A percentile compares a stretch with the other conserved stretches of the same genome.
Evolutionary conservation across 2,888 invertebrate genomes (phyloP).

Genomic region (Drosophila anomelani): DNA sequence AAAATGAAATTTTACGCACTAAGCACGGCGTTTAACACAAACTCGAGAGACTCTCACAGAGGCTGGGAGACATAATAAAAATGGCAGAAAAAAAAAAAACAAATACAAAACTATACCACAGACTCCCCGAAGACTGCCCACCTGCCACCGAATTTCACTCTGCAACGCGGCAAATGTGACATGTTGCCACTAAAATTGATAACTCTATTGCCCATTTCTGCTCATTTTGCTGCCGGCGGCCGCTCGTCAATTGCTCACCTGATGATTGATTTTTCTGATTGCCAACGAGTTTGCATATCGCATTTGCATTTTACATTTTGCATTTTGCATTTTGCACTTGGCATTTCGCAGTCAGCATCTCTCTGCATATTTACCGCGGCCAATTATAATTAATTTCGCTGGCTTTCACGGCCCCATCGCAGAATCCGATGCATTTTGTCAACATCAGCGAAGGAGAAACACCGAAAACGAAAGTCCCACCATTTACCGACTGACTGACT

Average conservation of each 20-base stretch:
- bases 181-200: slow-evolving; percentile 76
- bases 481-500: slow-evolving; percentile 57
- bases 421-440: slow-evolving; percentile 74
- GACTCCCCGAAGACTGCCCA: slow-evolving; percentile 59
- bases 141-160: slow-evolving; percentile 54
- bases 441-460: slow-evolving; percentile 45
- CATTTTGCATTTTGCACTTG: slow-evolving; percentile 44
- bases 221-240: slow-evolving; percentile 48
- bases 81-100: not conserved
- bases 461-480: slow-evolving; percentile 43
- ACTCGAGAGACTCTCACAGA: slow-evolving; percentile 4
- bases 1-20: slow-evolving; percentile 73
- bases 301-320: slow-evolving; percentile 62
- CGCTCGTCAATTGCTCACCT: slow-evolving; percentile 70
- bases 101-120: slow-evolving; percentile 44
- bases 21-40: slow-evolving; percentile 52
- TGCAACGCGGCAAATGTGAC: slow-evolving; percentile 57
- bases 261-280: slow-evolving; percentile 76
- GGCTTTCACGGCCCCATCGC: slow-evolving; percentile 56
- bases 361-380: slow-evolving; percentile 55
- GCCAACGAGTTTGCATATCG: slow-evolving; percentile 67
- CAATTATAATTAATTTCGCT: slow-evolving; percentile 76
- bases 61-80: slow-evolving; percentile 16
- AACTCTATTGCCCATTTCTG: slow-evolving; percentile 73
- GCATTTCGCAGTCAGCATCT: slow-evolving; percentile 65